Percentiles rank a stretch among this genome's conserved stretches.
Conservation (phyloP, 2,888 invertebrate species). For the Macrophya annulata region DNA sequence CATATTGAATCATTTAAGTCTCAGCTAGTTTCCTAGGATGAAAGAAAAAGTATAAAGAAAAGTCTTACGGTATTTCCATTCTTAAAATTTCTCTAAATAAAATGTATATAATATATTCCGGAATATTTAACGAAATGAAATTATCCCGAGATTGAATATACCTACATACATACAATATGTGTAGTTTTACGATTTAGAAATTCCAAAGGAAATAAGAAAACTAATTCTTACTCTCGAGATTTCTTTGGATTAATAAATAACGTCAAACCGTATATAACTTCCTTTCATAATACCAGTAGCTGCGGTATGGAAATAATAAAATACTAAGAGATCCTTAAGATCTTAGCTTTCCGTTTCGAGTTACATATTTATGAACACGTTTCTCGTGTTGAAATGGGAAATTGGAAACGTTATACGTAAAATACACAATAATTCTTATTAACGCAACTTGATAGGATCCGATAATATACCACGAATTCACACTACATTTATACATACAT, state of each 20-base stretch:
- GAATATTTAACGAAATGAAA: background rate
- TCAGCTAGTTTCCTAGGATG: no score
- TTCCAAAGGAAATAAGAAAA: background rate
- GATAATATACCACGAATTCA: background rate
- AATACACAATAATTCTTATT: conserved; percentile 12
- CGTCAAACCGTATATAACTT: background rate
- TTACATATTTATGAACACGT: background rate
- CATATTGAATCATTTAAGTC: background rate
- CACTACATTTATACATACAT: background rate
- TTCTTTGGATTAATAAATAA: background rate
- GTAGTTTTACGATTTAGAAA: background rate
- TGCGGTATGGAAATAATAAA: conserved; percentile 10
- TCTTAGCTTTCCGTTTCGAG: background rate
- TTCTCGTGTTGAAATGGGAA: background rate
- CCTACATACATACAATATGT: background rate
- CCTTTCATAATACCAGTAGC: background rate
- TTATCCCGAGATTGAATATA: background rate
- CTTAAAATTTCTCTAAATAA: background rate
- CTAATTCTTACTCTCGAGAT: background rate
- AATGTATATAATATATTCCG: background rate
- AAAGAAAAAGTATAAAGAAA: no score
- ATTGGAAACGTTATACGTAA: background rate
- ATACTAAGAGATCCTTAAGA: conserved; percentile 26
- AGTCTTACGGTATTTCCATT: background rate
- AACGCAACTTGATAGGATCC: background rate